Evolutionary conservation across 1,140 invertebrate species (phyloP).

Genomic region (Bombyx mandarina): DNA sequence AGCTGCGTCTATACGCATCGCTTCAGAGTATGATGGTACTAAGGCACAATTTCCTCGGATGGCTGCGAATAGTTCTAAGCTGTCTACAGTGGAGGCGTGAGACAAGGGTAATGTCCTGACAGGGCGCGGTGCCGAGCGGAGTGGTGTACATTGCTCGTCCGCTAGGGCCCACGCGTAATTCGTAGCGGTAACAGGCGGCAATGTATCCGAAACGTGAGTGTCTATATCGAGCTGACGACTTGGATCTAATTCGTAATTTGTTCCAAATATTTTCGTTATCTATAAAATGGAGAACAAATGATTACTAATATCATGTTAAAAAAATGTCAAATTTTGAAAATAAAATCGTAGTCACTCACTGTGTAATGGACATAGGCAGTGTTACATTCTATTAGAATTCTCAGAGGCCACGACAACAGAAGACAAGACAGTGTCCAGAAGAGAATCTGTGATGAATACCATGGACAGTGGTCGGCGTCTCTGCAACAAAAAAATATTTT

Average conservation of each 20-base stretch:
- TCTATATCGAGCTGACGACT: conserved; percentile 58
- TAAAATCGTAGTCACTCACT: conserved; percentile 51
- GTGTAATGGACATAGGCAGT: conserved; percentile 87
- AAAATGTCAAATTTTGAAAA: conserved; percentile 6
- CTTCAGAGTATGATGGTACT: conserved; percentile 75
- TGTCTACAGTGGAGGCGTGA: conserved; percentile 65
- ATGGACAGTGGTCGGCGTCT: conserved; percentile 74
- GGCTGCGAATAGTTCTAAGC: conserved; percentile 54
- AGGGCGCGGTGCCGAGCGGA: conserved; percentile 78
- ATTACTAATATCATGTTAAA: not conserved
- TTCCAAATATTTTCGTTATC: conserved; percentile 80
- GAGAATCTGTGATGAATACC: conserved; percentile 74
- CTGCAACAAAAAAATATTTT: conserved; percentile 59
- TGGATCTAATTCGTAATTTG: conserved; percentile 75
- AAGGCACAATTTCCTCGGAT: conserved; percentile 67
- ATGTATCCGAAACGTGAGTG: conserved; percentile 66
- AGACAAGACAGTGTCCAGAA: conserved; percentile 85
- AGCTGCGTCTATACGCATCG: conserved; percentile 70
- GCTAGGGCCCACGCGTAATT: conserved; percentile 56
- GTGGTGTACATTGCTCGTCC: conserved; percentile 73
- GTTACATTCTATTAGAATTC: conserved; percentile 87
- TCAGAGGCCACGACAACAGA: conserved; percentile 88
- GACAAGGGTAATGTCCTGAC: conserved; percentile 79
- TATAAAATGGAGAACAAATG: conserved; percentile 34
- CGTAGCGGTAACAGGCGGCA: conserved; percentile 47